A percentile compares a stretch with the other conserved stretches of the same genome.
Evolutionary conservation across 2,797 vertebrate genomes (phyloP).

Genomic region (Dallia pectoralis): DNA sequence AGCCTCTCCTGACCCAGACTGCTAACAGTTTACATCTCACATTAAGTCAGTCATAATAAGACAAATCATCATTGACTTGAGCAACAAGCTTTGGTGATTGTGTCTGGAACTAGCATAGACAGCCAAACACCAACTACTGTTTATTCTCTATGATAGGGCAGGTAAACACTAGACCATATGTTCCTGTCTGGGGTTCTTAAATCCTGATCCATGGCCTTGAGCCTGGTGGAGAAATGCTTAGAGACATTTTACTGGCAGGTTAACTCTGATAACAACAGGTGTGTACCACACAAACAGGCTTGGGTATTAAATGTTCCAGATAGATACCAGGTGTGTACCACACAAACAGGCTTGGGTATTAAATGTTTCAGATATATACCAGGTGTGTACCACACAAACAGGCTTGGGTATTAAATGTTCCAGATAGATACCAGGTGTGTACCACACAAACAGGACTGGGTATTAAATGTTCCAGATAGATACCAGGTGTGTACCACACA

Average conservation of each 20-base stretch:
- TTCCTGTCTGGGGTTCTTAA: background rate
- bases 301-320: background rate
- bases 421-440: background rate
- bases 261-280: background rate
- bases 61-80: background rate
- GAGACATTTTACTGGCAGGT: background rate
- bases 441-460: background rate
- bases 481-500: background rate
- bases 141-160: background rate
- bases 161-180: background rate
- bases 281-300: background rate
- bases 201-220: background rate
- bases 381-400: background rate
- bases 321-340: background rate
- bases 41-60: background rate
- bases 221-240: background rate
- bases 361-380: background rate
- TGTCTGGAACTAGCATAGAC: background rate
- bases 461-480: background rate
- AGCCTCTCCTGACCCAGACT: background rate
- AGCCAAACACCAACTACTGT: background rate
- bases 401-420: background rate
- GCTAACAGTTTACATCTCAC: background rate
- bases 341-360: background rate
- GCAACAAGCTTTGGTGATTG: background rate